Percentiles rank a stretch among this genome's conserved stretches.
phyloP scores from a whole-genome alignment of 2,888 invertebrate species.

The Alloplasta piceator region DNA sequence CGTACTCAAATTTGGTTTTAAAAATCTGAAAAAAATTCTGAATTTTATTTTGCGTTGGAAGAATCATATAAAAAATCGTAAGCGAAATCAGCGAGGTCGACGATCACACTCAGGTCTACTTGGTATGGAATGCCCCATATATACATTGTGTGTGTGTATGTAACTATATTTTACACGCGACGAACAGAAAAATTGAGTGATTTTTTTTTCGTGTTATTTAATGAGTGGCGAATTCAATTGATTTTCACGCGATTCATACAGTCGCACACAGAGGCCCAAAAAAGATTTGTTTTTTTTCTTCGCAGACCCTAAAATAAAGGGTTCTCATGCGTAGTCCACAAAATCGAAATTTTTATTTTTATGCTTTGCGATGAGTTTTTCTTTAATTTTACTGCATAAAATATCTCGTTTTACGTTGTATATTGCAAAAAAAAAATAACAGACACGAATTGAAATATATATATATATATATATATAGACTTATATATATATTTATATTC shows the following conservation, averaged over 20 bases:
- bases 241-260: conserved; percentile 23
- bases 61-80: too few relatives aligned
- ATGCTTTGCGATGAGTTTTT: conserved; percentile 25
- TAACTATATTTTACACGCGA: conserved; percentile 43
- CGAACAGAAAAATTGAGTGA: conserved; percentile 21
- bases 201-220: conserved; percentile 20
- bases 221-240: conserved; percentile 18
- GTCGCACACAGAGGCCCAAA: conserved; percentile 17
- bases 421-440: conserved; percentile 22
- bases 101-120: too few relatives aligned
- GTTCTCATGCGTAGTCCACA: too few relatives aligned
- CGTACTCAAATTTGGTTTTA: too few relatives aligned
- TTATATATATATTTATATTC: conserved; percentile 2
- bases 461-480: background rate
- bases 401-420: conserved; percentile 45
- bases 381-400: background rate
- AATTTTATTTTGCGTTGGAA: too few relatives aligned
- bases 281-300: background rate
- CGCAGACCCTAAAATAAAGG: too few relatives aligned
- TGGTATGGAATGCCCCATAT: too few relatives aligned
- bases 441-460: conserved; percentile 11
- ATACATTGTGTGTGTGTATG: conserved; percentile 29
- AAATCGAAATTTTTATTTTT: background rate
- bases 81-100: too few relatives aligned
- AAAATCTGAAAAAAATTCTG: too few relatives aligned